Conservation (phyloP, 2,888 invertebrate species). For the Lapara coniferarum region DNA sequence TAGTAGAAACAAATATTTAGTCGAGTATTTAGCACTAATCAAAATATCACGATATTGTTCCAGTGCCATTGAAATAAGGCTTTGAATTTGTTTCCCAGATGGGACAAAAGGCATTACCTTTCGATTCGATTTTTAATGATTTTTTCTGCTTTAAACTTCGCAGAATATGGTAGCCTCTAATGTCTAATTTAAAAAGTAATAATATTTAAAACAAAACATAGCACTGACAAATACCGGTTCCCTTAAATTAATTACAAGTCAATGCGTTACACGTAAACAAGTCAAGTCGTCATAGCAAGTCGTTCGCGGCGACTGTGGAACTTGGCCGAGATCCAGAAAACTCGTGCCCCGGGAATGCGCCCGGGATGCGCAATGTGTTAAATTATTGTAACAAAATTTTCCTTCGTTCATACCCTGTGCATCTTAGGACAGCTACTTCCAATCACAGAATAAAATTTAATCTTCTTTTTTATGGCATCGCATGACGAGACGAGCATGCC, state of each 20-base stretch:
- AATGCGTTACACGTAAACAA: slow-evolving; percentile 9
- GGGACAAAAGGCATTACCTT: too few species aligned
- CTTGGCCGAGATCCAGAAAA: neutral
- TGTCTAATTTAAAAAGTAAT: neutral
- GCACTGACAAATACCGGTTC: neutral
- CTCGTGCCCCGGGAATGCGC: neutral
- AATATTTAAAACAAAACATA: neutral
- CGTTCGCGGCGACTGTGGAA: neutral
- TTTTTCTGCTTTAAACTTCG: neutral
- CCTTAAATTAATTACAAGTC: neutral
- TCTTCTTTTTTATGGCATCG: too few species aligned
- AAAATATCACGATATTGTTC: too few species aligned
- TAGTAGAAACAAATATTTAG: too few species aligned
- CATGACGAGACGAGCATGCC: too few species aligned
- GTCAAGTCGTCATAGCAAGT: neutral
- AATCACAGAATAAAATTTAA: too few species aligned
- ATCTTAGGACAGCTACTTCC: too few species aligned
- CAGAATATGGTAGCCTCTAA: too few species aligned
- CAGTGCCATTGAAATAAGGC: too few species aligned
- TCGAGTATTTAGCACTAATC: too few species aligned
- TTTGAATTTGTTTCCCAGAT: too few species aligned
- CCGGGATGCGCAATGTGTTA: neutral
- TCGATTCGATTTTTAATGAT: too few species aligned
- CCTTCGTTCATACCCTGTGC: neutral
- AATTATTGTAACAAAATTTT: neutral